Percentiles rank a stretch among this genome's conserved stretches.
Evolutionary conservation across 2,797 vertebrate species (phyloP).

Genomic region (Squalus acanthias): DNA sequence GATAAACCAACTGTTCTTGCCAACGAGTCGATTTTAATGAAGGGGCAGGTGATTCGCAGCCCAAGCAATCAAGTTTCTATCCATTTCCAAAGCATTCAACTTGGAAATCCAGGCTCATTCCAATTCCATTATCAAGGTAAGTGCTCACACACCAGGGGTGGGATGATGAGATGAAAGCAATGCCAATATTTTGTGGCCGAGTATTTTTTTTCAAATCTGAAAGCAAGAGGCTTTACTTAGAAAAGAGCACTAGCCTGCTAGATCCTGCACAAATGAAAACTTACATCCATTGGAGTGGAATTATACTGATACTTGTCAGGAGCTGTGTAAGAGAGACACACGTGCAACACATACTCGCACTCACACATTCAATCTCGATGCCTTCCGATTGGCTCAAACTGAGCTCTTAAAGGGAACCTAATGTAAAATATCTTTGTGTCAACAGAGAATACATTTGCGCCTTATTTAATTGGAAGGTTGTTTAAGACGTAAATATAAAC

Average conservation of each 20-base stretch:
- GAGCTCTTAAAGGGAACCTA: background rate
- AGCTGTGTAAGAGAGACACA: background rate
- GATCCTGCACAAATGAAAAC: background rate
- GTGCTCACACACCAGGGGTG: background rate
- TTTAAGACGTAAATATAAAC: background rate
- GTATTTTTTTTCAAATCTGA: conserved; percentile 10
- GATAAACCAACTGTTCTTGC: conserved; percentile 76
- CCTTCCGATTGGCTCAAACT: background rate
- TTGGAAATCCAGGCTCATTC: conserved; percentile 65
- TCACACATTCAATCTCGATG: background rate
- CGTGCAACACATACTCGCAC: background rate
- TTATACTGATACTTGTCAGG: background rate
- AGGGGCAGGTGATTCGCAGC: conserved; percentile 83
- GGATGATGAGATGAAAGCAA: background rate
- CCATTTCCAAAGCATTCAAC: conserved; percentile 71
- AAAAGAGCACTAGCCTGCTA: background rate
- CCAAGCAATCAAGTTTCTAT: conserved; percentile 87
- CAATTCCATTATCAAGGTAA: conserved; percentile 85
- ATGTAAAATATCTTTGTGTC: background rate
- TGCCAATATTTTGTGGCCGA: background rate
- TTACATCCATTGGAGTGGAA: background rate
- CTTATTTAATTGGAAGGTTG: background rate
- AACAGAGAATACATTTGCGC: background rate
- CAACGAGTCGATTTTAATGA: conserved; percentile 80
- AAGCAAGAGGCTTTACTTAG: background rate